Evolutionary conservation across 2,113 vertebrate genomes (phyloP), one percentile per base, ranked within the genome.

Genomic region (Butorides virescens): DNA sequence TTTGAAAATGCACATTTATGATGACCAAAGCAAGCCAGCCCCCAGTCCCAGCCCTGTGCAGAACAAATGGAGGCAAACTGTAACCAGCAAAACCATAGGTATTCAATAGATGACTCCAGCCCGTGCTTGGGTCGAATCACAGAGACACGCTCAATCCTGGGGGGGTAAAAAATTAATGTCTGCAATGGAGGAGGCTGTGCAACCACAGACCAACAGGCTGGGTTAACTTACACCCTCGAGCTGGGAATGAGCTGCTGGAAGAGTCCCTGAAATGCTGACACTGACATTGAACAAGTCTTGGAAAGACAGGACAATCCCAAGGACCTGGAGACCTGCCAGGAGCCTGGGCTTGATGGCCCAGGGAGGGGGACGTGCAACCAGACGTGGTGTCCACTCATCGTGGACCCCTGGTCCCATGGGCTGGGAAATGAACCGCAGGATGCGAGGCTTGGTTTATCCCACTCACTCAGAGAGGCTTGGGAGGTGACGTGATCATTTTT

Each of bases 181-280:
- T 84, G 42, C 71, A 44, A 52, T 1, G 8, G 55, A 55, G 65
- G 55, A 84, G 47, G 42, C 68, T 26, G 46, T 74, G 59, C 56
- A 67, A 39, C 20, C 1, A 0, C 42, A 52, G 72, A 77, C 22
- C 56, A 47, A 49, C 21, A 42, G 79, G 13, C 25, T 44, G 0
- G 0, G 22, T 37, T 76, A 56, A 37, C 47, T 73, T 36, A 71
- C 37, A 94, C 47, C 52, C 47, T 36, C 0, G 16, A 85, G 80
- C 66, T 1, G 12, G 66, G 87, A 95, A 79, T 20, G 70, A 95
- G 74, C 81, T 93, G 84, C 89, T 74, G 49, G 73, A 85, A 84
- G 68, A 49, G 91, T 36, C 81, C 56, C 56, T 84, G 89, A 71
- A 65, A 62, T 52, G 61, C 89, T 94, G 68, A 88, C 18, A 42